Base-by-base conservation (phyloP, 2,888 invertebrate species). In the Exephanes ischioxanthus region DNA sequence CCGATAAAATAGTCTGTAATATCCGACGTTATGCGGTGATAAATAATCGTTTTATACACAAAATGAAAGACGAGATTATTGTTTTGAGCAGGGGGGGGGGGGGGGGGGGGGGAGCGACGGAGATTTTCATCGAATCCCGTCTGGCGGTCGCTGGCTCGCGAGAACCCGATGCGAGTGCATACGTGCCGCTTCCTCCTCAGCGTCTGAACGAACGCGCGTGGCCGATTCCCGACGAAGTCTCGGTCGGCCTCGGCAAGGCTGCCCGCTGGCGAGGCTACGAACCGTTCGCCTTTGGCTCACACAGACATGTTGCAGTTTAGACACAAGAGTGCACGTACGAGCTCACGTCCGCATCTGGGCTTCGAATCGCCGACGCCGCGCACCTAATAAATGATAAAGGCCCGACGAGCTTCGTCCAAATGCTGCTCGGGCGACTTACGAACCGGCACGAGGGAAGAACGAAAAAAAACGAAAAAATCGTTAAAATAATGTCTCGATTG, bases 121-220 rank as follows among this genome's bases (percentile, higher is more conserved):
- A 68, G 77, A 80, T 82, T 83, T 86, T 84, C 84, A 86, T 84
- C 80, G 84, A 78, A 81, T 81, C 48, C 66, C 80, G 80, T 84
- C 84, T 77, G 68, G 55, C 70, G 73, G 19, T 51, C 19, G 66
- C n/a, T 67, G 58, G 71, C 45, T 80, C 70, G 83, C 87, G 87
- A 88, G 88, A 88, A 90, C 88, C 90, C 91, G 90, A 91, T 90
- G 90, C 88, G 86, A 87, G 87, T 70, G 72, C 68, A 81, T 81
- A 84, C 81, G 84, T 81, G 81, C 51, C 88, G 85, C 85, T 89
- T 90, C 90, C 87, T 91, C 81, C 77, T 68, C 30, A 67, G 83
- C 77, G 45, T 78, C 78, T 76, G 75, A 79, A 82, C 75, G 71
- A 58, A 80, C 33, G 53, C 82, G 41, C 85, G 70, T 48, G 72